These are phyloP conservation scores for Arothron firmamentum DNA, from an alignment of 2,113 vertebrate genomes.

Conservation along the genomic window DNA sequence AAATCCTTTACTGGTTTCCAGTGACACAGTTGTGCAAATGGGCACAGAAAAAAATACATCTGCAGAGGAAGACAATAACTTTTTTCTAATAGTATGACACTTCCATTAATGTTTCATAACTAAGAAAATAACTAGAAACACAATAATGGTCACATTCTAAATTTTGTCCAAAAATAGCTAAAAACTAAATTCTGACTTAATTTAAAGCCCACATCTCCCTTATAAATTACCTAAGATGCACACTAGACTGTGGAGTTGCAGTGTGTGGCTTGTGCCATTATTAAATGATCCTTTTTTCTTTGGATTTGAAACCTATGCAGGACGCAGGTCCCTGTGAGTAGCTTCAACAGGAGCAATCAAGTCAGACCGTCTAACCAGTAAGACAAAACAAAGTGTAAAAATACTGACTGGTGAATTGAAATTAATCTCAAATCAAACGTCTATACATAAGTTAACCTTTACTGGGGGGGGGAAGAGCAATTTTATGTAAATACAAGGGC, in stretches of 20 bases:
- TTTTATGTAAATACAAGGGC: not conserved
- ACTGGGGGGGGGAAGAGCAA: not conserved
- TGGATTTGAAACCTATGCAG: constrained; percentile 34
- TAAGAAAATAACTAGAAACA: constrained; percentile 22
- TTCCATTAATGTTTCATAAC: constrained; percentile 25
- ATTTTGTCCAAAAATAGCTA: constrained; percentile 25
- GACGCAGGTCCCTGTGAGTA: constrained; percentile 7
- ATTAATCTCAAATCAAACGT: not conserved
- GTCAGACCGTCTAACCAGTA: constrained; percentile 24
- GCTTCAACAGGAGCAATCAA: constrained; percentile 30
- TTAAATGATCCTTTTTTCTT: constrained; percentile 12
- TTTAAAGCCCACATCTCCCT: constrained; percentile 17
- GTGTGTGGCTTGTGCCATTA: constrained; percentile 17
- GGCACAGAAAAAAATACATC: constrained; percentile 25
- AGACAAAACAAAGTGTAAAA: constrained; percentile 20
- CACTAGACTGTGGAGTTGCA: not conserved
- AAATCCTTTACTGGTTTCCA: constrained; percentile 63
- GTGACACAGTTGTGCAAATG: constrained; percentile 63
- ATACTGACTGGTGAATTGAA: not conserved
- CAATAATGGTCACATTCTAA: constrained; percentile 20
- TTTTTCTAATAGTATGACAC: constrained; percentile 37
- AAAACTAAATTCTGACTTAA: constrained; percentile 20
- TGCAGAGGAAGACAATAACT: constrained; percentile 30
- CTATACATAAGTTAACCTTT: constrained; percentile 7
- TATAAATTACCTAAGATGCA: constrained; percentile 9